Evolutionary conservation across 1,140 invertebrate species (phyloP).

Genomic region (Nylanderia fulva): DNA sequence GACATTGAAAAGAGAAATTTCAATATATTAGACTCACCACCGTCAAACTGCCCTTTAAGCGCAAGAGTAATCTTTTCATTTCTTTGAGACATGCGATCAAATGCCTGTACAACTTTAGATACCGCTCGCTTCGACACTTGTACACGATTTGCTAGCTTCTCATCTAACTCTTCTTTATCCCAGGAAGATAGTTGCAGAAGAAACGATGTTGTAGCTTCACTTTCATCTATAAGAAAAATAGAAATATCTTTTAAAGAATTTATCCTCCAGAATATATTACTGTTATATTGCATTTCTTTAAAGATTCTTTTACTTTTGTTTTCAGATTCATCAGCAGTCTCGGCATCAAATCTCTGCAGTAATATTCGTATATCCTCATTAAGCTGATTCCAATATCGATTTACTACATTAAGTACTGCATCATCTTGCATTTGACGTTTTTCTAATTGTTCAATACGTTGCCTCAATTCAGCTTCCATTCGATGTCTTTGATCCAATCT

Average conservation of each 20-base stretch:
- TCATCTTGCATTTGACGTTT: slow-evolving; percentile 99
- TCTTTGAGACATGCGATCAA: slow-evolving; percentile 96
- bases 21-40: slow-evolving; percentile 82
- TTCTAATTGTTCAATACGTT: slow-evolving; percentile 98
- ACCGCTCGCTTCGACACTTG: slow-evolving; percentile 97
- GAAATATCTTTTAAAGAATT: slow-evolving; percentile 22
- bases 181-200: slow-evolving; percentile 98
- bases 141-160: slow-evolving; percentile 97
- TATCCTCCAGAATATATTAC: not conserved
- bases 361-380: slow-evolving; percentile 98
- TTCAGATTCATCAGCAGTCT: slow-evolving; percentile 98
- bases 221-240: slow-evolving; percentile 91
- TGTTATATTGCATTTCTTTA: not conserved
- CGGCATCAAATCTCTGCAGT: slow-evolving; percentile 98
- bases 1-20: not conserved
- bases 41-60: slow-evolving; percentile 93
- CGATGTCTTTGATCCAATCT: slow-evolving; percentile 96
- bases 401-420: slow-evolving; percentile 98
- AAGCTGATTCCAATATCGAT: slow-evolving; percentile 98
- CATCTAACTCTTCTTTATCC: slow-evolving; percentile 99
- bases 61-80: slow-evolving; percentile 96
- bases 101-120: slow-evolving; percentile 98
- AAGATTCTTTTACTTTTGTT: slow-evolving; percentile 91
- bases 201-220: slow-evolving; percentile 98
- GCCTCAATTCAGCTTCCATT: slow-evolving; percentile 95